These are phyloP conservation scores for Nettapus auritus DNA, from an alignment of 2,113 vertebrate genomes.

Conservation along the genomic window DNA sequence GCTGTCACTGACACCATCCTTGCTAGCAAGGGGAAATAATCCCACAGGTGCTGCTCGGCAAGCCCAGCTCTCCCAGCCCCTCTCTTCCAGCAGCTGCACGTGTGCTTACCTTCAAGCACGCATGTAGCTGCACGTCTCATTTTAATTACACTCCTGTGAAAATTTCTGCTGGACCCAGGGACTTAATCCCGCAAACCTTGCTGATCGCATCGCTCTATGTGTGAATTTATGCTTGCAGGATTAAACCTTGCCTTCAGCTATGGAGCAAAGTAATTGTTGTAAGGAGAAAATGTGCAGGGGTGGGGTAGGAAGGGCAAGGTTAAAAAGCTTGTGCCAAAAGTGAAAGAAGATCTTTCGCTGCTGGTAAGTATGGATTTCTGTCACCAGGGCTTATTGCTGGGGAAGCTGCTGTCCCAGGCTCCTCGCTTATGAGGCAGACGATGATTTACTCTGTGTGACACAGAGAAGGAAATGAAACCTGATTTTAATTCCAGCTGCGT, in stretches of 20 bases:
- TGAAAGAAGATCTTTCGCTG: not conserved
- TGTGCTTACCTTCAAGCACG: not conserved
- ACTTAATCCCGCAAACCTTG: slow-evolving; percentile 7
- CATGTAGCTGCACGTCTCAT: slow-evolving; percentile 20
- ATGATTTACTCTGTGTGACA: not conserved
- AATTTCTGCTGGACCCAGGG: slow-evolving; percentile 18
- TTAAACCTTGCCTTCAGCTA: slow-evolving; percentile 11
- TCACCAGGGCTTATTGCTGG: not conserved
- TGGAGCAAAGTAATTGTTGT: slow-evolving; percentile 26
- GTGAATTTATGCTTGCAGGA: slow-evolving; percentile 16
- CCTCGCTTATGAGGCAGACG: not conserved
- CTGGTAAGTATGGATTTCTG: not conserved
- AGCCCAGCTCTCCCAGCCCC: not conserved
- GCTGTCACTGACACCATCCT: not conserved
- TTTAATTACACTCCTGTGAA: slow-evolving; percentile 5
- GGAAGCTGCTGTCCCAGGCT: not conserved
- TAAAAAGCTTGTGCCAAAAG: not conserved
- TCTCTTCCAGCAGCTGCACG: not conserved
- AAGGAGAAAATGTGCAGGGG: not conserved
- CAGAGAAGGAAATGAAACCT: not conserved
- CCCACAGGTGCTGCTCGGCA: not conserved
- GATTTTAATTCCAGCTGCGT: not conserved
- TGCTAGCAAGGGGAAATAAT: not conserved
- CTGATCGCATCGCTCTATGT: not conserved
- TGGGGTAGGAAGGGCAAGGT: not conserved